A percentile compares a stretch with the other conserved stretches of the same genome.
Conservation (phyloP, 2,797 vertebrate species). For the Cynodonichthys magdalenae region DNA sequence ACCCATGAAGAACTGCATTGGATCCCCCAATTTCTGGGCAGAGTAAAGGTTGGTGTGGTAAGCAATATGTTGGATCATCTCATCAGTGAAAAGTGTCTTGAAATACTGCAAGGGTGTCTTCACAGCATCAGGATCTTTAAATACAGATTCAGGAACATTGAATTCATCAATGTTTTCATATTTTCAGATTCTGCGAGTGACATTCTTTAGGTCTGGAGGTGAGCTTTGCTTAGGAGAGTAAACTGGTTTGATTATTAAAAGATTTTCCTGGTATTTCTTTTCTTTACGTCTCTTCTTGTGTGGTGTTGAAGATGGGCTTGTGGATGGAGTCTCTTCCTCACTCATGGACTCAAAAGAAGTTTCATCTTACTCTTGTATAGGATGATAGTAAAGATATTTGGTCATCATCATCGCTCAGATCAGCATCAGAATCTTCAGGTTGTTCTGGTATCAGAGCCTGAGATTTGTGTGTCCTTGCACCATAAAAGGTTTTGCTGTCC, state of each 20-base stretch:
- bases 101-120: background rate
- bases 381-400: slow-evolving; percentile 1
- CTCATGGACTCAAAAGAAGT: slow-evolving; percentile 1
- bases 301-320: background rate
- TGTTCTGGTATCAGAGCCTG: background rate
- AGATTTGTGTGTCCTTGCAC: background rate
- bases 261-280: background rate
- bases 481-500: slow-evolving; percentile 2
- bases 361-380: background rate
- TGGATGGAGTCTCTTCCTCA: background rate
- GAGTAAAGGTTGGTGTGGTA: background rate
- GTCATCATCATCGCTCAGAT: slow-evolving; percentile 1
- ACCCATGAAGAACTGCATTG: slow-evolving; percentile 4
- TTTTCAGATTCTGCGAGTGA: background rate
- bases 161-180: background rate
- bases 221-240: background rate
- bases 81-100: background rate
- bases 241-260: background rate
- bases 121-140: background rate
- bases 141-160: background rate
- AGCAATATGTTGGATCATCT: background rate
- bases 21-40: background rate
- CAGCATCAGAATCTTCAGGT: background rate
- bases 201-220: background rate
- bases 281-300: background rate